Base-by-base conservation (phyloP, 2,797 vertebrate species). In the Ptychobarbus kaznakovi region DNA sequence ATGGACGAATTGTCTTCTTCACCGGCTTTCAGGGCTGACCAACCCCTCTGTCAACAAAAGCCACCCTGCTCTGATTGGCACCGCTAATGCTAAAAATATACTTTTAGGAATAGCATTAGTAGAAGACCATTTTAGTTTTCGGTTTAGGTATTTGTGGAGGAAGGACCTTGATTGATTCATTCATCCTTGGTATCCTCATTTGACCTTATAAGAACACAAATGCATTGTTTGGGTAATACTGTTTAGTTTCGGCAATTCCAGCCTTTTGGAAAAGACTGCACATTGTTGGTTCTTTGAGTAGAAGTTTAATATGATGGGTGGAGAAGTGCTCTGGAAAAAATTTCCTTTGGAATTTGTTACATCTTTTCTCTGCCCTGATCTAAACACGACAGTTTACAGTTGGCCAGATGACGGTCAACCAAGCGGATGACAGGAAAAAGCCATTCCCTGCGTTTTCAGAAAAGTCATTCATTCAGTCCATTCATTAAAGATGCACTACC, bases 1-100 rank as follows among this genome's bases (percentile, higher is more conserved):
- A 61, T 51, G 53, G 68, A 72, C 74, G n/a, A 69, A 51, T 53
- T 68, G 66, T 81, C 80, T 81, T 81, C 35, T 81, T 69, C 22
- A 51, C 80, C 5, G 5, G 65, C 35, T 75, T 70, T 58, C 20
- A 61, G 25, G 51, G 25, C 25, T 79, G 51, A 78, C 46, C 63
- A 58, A 51, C 49, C 13, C 3, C 40, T 38, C 42, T 51, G 15
- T 46, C 42, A 75, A 65, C 44, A 76, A 63, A 40, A 25, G 56
- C 56, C 58, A 32, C 40, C 42, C 70, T 82, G 53, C 56, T 82
- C 69, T 80, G 28, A 32, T 25, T 32, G n/a, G 15, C 13, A 44
- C 38, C 9, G 11, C 40, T 9, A 28, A 15, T 73, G 15, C 51
- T 44, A 13, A 73, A 80, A 65, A 65, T 40, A 82, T 28, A 73